phyloP scores from a whole-genome alignment of 2,888 invertebrate species.

The Unio pictorum region DNA sequence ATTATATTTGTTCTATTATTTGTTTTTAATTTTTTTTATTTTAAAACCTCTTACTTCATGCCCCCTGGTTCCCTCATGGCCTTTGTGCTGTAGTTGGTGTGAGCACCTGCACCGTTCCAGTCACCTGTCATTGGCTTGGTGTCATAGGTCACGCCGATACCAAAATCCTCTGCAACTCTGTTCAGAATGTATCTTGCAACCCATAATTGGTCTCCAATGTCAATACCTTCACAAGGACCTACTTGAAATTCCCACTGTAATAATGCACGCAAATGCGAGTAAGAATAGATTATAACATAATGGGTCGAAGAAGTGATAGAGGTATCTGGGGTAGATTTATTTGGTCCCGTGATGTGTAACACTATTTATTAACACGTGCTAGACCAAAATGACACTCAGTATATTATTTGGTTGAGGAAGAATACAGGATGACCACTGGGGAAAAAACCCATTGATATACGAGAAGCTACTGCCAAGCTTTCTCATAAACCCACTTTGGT shows the following conservation, averaged over 20 bases:
- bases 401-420: no score
- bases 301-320: neutral
- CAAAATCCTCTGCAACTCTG: slow-evolving; percentile 73
- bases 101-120: slow-evolving; percentile 83
- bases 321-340: neutral
- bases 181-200: slow-evolving; percentile 72
- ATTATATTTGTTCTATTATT: no score
- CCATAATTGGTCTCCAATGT: slow-evolving; percentile 74
- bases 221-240: slow-evolving; percentile 90
- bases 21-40: no score
- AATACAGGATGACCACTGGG: no score
- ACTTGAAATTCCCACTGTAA: slow-evolving; percentile 79
- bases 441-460: no score
- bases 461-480: no score
- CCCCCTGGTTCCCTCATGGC: slow-evolving; percentile 82
- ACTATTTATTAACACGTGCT: neutral
- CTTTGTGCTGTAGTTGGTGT: slow-evolving; percentile 95
- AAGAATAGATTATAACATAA: neutral
- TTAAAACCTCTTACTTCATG: slow-evolving; percentile 54
- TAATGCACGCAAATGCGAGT: neutral
- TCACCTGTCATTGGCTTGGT: slow-evolving; percentile 73
- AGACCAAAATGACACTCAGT: no score
- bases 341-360: no score
- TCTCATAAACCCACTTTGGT: no score
- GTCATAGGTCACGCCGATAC: slow-evolving; percentile 73